Evolutionary conservation across 2,888 invertebrate genomes (phyloP), one percentile per base, ranked within the genome.

Genomic region (Callinectes sapidus): DNA sequence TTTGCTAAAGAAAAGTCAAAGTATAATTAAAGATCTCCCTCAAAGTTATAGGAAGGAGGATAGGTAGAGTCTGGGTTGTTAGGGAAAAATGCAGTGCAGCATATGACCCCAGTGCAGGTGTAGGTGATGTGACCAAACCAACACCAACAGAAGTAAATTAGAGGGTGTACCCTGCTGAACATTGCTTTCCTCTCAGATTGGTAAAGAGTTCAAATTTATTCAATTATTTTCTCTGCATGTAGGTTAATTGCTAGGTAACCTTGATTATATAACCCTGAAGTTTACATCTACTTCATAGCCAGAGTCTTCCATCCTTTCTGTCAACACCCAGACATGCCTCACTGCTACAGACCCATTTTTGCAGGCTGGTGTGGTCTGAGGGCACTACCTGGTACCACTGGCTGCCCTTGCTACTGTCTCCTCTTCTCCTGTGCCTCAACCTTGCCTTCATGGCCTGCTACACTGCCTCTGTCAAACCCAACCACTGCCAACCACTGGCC

Each of bases 401-500:
- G 90, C 81, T 90, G n/a, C 92, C 92, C 8, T 48, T 92, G 55
- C 23, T 88, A 10, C 55, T 92, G 55, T 86, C 86, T 1, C 92
- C 90, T n/a, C 55, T 88, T 23, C 88, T 92, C 39, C 90, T 87
- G 88, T 90, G 90, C 88, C 88, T 92, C 61, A 90, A 71, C 88
- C 90, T 92, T n/a, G 42, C 88, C 77, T 92, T 92, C 71, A 81
- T 90, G 55, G 89, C 90, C 42, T 90, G 90, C 81, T 89, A 88
- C 6, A 18, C 90, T 13, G 55, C 48, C 48, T 39, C 87, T 61
- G 55, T 90, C 48, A 90, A 35, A 42, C 85, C 91, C 23, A 5
- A 42, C n/a, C 85, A 61, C 85, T 92, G 91, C 85, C 39, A 42
- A 23, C 89, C 89, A 13, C 91, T 92, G 5, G 71, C 89, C 71